These are phyloP conservation scores for Zaprionus kolodkinae DNA, from an alignment of 1,140 invertebrate genomes.

Conservation along the genomic window DNA sequence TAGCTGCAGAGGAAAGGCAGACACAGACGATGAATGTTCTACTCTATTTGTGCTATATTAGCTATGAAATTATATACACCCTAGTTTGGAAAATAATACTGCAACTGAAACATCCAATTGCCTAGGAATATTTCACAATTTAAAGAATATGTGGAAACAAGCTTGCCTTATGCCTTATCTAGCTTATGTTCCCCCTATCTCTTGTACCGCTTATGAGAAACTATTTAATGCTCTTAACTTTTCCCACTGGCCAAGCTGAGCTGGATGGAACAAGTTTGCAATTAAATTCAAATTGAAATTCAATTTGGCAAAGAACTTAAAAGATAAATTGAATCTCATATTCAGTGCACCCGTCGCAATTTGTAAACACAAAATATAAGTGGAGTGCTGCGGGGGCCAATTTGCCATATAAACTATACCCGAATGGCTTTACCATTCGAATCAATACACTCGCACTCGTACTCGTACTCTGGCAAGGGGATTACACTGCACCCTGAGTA, in stretches of 20 bases:
- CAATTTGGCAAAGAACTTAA: slow-evolving; percentile 8
- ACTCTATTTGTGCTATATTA: too few species aligned
- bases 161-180: not conserved
- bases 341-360: slow-evolving; percentile 4
- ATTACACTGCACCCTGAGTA: not conserved
- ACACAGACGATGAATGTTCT: too few species aligned
- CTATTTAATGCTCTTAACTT: slow-evolving; percentile 3
- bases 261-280: not conserved
- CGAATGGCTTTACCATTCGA: slow-evolving; percentile 15
- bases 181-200: not conserved
- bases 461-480: not conserved
- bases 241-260: not conserved
- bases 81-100: too few species aligned
- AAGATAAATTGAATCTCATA: slow-evolving; percentile 9
- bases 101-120: not conserved
- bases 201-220: not conserved
- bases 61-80: too few species aligned
- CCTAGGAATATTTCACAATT: too few species aligned
- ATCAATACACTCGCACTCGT: slow-evolving; percentile 16
- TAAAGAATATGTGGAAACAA: not conserved
- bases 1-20: not conserved
- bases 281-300: slow-evolving; percentile 6
- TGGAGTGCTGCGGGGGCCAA: not conserved
- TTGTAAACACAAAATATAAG: slow-evolving; percentile 3
- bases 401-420: slow-evolving; percentile 25